Evolutionary conservation across 2,888 invertebrate genomes (phyloP), one percentile per base, ranked within the genome.

Genomic region (Temnothorax rugatulus): DNA sequence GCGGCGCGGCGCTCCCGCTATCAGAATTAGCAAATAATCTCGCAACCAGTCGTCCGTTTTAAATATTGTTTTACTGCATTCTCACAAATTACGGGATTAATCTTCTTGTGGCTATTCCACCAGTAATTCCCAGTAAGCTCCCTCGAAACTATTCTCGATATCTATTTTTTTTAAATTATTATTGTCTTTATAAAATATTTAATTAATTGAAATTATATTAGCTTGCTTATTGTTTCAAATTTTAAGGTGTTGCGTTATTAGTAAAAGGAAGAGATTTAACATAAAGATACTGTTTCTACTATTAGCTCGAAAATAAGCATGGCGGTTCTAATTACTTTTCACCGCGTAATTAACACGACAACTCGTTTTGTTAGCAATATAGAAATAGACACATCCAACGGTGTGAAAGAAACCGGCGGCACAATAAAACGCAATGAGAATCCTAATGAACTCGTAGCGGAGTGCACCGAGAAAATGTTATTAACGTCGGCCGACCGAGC

Each of bases 341-440:
- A 47, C 3, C 63, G 18, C n/a, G 34, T 44, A 69, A 79, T 79
- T 69, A 77, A 69, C 38, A 18, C 57, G 57, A 44, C 44, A 29
- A 7, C 13, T 2, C 38, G 34, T 47, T 79, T 77, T 69, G 69
- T 47, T 44, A 41, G 34, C 34, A 47, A 71, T 71, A 38, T 18
- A 52, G 76, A 76, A 54, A 34, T 69, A 57, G 68, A 54, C 61
- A 54, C 61, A 54, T 41, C 3, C 44, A 44, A 69, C 57, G 34
- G 21, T 47, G 79, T 59, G 79, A 71, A 71, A 47, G 71, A 71
- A 71, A 79, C 47, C 69, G 34, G 34, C 69, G 34, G 4, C 7
- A 57, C 57, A 79, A 79, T 79, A 44, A 79, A 54, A 77, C 57
- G 11, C 41, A n/a, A 18, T 79, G 44, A 29, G 71, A 71, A 71